phyloP scores from a whole-genome alignment of 23 tunicate genomes.

The Trididemnum clinides region DNA sequence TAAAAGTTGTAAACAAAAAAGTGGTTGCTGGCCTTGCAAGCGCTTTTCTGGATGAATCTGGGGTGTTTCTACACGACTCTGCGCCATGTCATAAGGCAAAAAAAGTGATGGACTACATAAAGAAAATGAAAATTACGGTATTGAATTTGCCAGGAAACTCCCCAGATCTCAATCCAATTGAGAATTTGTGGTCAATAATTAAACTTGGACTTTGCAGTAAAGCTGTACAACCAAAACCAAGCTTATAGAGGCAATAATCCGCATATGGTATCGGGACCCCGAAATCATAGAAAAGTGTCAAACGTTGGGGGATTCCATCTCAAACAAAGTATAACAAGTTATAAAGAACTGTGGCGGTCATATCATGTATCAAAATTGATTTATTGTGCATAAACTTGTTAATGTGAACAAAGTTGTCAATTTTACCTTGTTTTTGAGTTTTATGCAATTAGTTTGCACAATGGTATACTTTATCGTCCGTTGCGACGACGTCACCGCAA shows the following conservation, averaged over 20 bases:
- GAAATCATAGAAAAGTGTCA: slow-evolving; percentile 1
- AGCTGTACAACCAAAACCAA: not conserved
- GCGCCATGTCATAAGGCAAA: slow-evolving; percentile 17
- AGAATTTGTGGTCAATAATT: slow-evolving; percentile 1
- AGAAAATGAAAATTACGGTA: slow-evolving; percentile 4
- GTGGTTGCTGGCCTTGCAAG: no score
- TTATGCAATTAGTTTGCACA: slow-evolving; percentile 14
- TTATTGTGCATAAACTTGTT: slow-evolving; percentile 5
- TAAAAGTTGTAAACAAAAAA: no score
- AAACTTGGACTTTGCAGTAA: not conserved
- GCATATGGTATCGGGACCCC: slow-evolving; percentile 11
- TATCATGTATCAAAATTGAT: slow-evolving; percentile 19
- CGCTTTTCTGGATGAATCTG: no score
- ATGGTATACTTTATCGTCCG: not conserved
- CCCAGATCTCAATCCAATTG: not conserved
- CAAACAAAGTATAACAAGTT: slow-evolving; percentile 12
- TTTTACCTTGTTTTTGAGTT: slow-evolving; percentile 4
- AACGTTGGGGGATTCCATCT: not conserved
- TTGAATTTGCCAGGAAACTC: not conserved
- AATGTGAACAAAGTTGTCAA: not conserved
- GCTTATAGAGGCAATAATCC: slow-evolving; percentile 8
- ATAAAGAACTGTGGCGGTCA: not conserved
- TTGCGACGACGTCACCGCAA: no score
- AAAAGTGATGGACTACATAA: not conserved
- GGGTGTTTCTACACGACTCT: no score